Evolutionary conservation across 2,888 invertebrate species (phyloP).

Genomic region (Cheilosia pagana): DNA sequence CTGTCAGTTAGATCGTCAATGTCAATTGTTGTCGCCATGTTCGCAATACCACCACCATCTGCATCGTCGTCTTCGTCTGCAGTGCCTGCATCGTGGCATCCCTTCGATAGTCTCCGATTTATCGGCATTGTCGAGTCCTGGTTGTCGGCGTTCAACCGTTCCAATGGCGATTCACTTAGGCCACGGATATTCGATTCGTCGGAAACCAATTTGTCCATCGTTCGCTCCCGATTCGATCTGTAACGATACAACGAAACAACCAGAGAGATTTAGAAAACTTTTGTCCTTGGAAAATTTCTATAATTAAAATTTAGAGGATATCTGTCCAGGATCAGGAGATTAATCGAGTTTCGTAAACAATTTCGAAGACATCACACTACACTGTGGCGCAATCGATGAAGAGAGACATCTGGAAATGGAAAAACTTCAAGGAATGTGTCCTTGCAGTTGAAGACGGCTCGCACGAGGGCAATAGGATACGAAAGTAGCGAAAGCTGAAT

Average conservation of each 20-base stretch:
- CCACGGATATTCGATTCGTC: constrained; percentile 80
- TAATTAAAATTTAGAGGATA: constrained; percentile 39
- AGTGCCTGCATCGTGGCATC: constrained; percentile 66
- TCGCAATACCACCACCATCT: constrained; percentile 68
- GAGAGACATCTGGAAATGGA: background rate
- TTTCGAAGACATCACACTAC: constrained; percentile 10
- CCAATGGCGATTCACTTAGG: constrained; percentile 79
- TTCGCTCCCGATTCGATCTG: constrained; percentile 79
- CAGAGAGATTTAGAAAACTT: background rate
- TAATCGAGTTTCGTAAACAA: constrained; percentile 39
- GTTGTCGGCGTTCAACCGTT: constrained; percentile 76
- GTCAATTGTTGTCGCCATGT: constrained; percentile 76
- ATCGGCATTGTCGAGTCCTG: constrained; percentile 46
- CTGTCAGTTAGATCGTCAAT: constrained; percentile 75
- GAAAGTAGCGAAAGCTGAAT: constrained; percentile 37
- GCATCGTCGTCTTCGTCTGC: constrained; percentile 39
- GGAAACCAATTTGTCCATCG: constrained; percentile 81
- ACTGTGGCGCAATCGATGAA: constrained; percentile 16
- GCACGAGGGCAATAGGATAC: background rate
- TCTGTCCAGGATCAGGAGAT: constrained; percentile 30
- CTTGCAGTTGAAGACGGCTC: background rate
- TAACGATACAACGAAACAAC: constrained; percentile 28
- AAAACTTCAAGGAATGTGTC: constrained; percentile 15
- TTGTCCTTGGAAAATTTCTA: background rate
- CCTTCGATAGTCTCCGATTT: constrained; percentile 71